Evolutionary conservation across 2,888 invertebrate species (phyloP).

Genomic region (Beris morrisii): DNA sequence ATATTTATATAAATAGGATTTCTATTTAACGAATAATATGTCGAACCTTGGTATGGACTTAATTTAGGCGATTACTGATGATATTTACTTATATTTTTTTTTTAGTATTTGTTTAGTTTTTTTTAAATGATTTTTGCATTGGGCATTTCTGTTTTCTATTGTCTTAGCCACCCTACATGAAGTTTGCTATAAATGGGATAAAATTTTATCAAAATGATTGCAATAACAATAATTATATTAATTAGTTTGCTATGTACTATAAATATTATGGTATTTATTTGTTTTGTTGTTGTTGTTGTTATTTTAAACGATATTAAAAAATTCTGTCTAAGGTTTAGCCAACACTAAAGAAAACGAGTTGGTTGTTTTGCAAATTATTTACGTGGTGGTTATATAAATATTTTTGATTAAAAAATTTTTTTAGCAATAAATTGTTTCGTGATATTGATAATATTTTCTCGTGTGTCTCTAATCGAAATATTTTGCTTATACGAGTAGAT

Average conservation of each 20-base stretch:
- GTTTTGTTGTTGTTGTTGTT: too few relatives aligned
- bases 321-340: too few relatives aligned
- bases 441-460: neutral
- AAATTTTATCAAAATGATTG: conserved; percentile 40
- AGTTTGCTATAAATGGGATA: conserved; percentile 53
- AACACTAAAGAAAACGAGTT: too few relatives aligned
- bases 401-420: neutral
- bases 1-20: conserved; percentile 28
- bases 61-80: conserved; percentile 40
- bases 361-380: conserved; percentile 1
- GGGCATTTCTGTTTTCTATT: conserved; percentile 38
- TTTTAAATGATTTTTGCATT: conserved; percentile 28
- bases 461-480: neutral
- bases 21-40: conserved; percentile 36
- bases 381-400: neutral
- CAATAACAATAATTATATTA: conserved; percentile 18
- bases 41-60: conserved; percentile 40
- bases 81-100: conserved; percentile 25
- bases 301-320: too few relatives aligned
- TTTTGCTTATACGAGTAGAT: neutral
- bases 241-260: neutral
- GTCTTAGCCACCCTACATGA: conserved; percentile 52
- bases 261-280: too few relatives aligned
- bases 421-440: conserved; percentile 9
- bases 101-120: conserved; percentile 30